Percentiles rank a stretch among this genome's conserved stretches.
These are phyloP conservation scores for Eleginops maclovinus DNA, from an alignment of 2,113 vertebrate genomes.

Conservation along the genomic window DNA sequence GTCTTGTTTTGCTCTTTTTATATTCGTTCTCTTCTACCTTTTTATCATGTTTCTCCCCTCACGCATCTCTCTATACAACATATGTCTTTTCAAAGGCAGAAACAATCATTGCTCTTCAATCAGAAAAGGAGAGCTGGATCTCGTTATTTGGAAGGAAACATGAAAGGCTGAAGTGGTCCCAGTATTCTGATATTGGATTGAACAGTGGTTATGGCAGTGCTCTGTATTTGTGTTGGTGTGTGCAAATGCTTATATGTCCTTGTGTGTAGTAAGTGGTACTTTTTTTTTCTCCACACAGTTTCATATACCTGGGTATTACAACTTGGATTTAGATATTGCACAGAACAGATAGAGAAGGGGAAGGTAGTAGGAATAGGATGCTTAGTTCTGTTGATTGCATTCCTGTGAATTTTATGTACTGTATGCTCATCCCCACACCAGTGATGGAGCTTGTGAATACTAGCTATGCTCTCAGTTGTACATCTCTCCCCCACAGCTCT, in stretches of 20 bases:
- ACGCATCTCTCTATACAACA: conserved; percentile 25
- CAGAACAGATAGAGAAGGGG: conserved; percentile 25
- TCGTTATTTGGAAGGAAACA: conserved; percentile 78
- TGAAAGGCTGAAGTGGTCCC: conserved; percentile 80
- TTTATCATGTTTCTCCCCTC: conserved; percentile 2
- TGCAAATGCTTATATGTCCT: conserved; percentile 15
- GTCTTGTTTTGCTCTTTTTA: conserved; percentile 36
- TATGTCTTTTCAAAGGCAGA: conserved; percentile 74
- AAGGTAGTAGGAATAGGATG: conserved; percentile 50
- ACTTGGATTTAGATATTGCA: conserved; percentile 45
- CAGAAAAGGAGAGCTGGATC: conserved; percentile 68
- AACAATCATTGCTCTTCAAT: conserved; percentile 77
- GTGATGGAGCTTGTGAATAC: conserved; percentile 71
- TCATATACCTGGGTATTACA: conserved; percentile 45
- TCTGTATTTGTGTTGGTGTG: conserved; percentile 49
- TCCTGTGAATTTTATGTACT: conserved; percentile 64
- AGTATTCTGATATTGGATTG: conserved; percentile 73
- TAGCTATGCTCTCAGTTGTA: conserved; percentile 73
- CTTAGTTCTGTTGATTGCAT: conserved; percentile 65
- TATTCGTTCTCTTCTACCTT: conserved; percentile 7
- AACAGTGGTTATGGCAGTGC: conserved; percentile 54
- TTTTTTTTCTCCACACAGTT: conserved; percentile 31
- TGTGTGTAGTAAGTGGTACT: conserved; percentile 25
- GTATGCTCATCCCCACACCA: conserved; percentile 57
- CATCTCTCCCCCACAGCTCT: conserved; percentile 77